These are phyloP conservation scores for Nineta flava DNA, from an alignment of 2,888 invertebrate species.

Conservation along the genomic window DNA sequence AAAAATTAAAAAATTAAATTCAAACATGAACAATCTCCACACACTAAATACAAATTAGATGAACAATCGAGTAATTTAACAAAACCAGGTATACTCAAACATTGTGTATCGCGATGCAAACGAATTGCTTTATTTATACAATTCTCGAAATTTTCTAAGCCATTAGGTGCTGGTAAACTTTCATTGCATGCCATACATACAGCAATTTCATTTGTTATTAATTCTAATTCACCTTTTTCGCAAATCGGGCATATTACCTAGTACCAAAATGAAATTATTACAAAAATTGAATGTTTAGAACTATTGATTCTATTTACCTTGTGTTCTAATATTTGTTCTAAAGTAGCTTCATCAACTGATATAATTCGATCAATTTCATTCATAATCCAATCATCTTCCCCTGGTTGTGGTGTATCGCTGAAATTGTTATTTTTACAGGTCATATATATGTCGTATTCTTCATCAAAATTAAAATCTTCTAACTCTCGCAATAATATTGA, in stretches of 20 bases:
- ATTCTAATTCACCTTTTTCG: not conserved
- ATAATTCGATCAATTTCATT: conserved; percentile 3
- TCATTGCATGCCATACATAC: conserved; percentile 1
- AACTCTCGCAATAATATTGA: too few species aligned
- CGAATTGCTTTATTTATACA: not conserved
- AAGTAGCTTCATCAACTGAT: not conserved
- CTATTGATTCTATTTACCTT: too few species aligned
- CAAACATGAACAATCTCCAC: conserved; percentile 3
- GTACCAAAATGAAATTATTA: not conserved
- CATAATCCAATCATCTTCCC: conserved; percentile 3
- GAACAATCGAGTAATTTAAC: not conserved
- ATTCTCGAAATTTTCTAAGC: conserved; percentile 1
- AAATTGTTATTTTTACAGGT: not conserved
- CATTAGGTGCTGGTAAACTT: conserved; percentile 2
- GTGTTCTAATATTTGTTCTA: not conserved
- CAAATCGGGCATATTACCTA: conserved; percentile 5
- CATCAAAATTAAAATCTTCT: not conserved
- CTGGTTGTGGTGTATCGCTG: not conserved
- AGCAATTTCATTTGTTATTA: not conserved
- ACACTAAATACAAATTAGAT: conserved; percentile 1
- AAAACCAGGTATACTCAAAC: conserved; percentile 1
- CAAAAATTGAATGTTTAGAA: not conserved
- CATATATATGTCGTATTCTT: conserved; percentile 1
- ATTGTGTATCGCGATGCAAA: not conserved
- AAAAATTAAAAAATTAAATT: not conserved